These are phyloP conservation scores for Neosilurus mollespiculum DNA, from an alignment of 2,797 vertebrate species.

Conservation along the genomic window DNA sequence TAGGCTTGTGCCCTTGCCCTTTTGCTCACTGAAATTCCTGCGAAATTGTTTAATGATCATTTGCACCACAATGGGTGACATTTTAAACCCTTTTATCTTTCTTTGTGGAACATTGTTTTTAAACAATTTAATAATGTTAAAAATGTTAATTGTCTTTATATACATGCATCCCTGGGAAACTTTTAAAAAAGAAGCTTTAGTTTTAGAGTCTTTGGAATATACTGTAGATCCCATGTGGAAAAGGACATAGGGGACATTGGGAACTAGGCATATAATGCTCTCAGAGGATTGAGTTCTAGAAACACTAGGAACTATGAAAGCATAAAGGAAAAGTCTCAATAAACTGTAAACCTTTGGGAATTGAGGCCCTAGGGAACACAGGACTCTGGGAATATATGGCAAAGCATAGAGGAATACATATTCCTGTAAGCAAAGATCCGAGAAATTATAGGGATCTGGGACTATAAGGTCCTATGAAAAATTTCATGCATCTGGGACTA, in stretches of 20 bases:
- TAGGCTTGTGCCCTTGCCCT: too few relatives aligned
- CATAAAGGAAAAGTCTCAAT: not conserved
- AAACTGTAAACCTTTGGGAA: not conserved
- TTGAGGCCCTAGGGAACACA: too few relatives aligned
- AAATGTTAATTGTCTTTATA: not conserved
- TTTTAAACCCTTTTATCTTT: too few relatives aligned
- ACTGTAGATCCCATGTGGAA: not conserved
- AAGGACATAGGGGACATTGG: not conserved
- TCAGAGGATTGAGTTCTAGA: not conserved
- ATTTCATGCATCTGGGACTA: not conserved
- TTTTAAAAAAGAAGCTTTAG: not conserved
- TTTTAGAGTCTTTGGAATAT: not conserved
- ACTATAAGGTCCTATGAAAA: not conserved
- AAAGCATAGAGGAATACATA: not conserved
- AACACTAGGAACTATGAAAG: not conserved
- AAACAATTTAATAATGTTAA: too few relatives aligned
- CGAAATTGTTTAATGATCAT: too few relatives aligned
- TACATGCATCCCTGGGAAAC: not conserved
- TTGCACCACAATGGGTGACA: too few relatives aligned
- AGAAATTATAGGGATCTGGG: not conserved
- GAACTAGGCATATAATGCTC: not conserved
- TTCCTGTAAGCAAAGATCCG: not conserved
- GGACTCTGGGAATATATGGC: not conserved
- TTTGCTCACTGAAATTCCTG: too few relatives aligned
- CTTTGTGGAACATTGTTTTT: too few relatives aligned